Base-by-base conservation (phyloP, 2,113 vertebrate genomes). In the Platichthys stellatus region DNA sequence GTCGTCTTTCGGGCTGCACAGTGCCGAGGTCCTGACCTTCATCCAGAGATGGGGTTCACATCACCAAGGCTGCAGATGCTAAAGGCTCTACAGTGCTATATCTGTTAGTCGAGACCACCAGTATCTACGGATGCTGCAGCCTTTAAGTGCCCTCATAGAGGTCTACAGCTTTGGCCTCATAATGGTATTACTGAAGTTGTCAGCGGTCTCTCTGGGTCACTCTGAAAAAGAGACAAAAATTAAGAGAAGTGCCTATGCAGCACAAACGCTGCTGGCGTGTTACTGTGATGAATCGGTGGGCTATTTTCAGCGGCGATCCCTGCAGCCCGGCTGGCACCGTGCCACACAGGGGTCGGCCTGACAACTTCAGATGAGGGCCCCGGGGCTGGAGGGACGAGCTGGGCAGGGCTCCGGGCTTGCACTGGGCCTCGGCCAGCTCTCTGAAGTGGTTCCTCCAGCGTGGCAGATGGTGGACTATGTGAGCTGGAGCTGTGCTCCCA, bases 291-390 rank as follows among this genome's bases (percentile, higher is more conserved):
- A 93, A 93, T 89, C 74, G 80, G 73, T 76, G 74, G 62, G 86
- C 82, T 93, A 94, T 94, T 93, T 94, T 91, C 78, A 86, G 90
- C 80, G 31, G 60, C 21, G 81, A 86, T 88, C 78, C 72, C 84
- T 71, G 81, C 81, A 74, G 87, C 24, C 54, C 21, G 26, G 67
- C 76, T 92, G 92, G 92, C 87, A 10, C 63, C 1, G 18, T 60
- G 86, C 91, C 90, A 91, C 69, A 0, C 45, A 79, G 82, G 84
- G 91, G 85, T 94, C 83, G 81, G 84, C 86, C 78, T 78, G 76
- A 88, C 85, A 90, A 84, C 85, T 91, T 86, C 85, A 75, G 85
- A 89, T 80, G 87, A 86, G 86, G 82, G 3, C 54, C 90, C 64
- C 31, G 13, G 78, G 82, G 76, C 26, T 57, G 64, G 21, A 69